Conservation (phyloP, 92 coral and sea anemone species). For the Actinostola sp. region DNA sequence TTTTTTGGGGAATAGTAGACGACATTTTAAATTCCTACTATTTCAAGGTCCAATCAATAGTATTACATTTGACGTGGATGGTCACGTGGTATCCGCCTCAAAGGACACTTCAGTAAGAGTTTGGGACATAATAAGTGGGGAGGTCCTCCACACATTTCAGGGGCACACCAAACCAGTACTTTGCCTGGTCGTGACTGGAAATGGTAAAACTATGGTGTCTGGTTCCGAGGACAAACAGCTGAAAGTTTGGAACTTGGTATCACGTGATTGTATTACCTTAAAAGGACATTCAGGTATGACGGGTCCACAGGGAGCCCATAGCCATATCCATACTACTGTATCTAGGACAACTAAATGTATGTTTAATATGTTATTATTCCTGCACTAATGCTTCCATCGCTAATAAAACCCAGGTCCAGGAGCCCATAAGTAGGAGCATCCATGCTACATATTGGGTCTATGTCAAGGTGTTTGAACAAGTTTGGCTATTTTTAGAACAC, state of each 20-base stretch:
- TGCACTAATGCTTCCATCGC: too few species aligned
- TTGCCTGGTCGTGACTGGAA: constrained; percentile 65
- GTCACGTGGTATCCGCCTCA: constrained; percentile 62
- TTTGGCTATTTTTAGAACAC: too few species aligned
- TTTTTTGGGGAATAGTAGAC: too few species aligned
- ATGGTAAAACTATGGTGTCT: constrained; percentile 61
- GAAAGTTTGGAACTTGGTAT: constrained; percentile 70
- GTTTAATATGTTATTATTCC: too few species aligned
- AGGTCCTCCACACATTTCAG: constrained; percentile 48
- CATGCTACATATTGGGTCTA: too few species aligned
- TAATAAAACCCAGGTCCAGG: too few species aligned
- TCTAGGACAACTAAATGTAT: too few species aligned
- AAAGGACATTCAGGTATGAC: constrained; percentile 78
- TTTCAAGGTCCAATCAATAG: constrained; percentile 63
- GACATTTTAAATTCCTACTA: neutral
- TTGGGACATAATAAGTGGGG: constrained; percentile 65
- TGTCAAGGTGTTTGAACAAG: too few species aligned
- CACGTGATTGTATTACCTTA: constrained; percentile 79
- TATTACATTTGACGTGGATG: constrained; percentile 33
- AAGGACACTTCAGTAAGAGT: constrained; percentile 64
- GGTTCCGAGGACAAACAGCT: constrained; percentile 83
- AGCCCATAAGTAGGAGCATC: too few species aligned
- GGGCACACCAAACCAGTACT: constrained; percentile 76
- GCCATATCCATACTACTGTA: too few species aligned
- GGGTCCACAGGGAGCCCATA: too few species aligned